Evolutionary conservation across 1,140 invertebrate genomes (phyloP), one percentile per base, ranked within the genome.

Genomic region (Drosophila tropicalis): DNA sequence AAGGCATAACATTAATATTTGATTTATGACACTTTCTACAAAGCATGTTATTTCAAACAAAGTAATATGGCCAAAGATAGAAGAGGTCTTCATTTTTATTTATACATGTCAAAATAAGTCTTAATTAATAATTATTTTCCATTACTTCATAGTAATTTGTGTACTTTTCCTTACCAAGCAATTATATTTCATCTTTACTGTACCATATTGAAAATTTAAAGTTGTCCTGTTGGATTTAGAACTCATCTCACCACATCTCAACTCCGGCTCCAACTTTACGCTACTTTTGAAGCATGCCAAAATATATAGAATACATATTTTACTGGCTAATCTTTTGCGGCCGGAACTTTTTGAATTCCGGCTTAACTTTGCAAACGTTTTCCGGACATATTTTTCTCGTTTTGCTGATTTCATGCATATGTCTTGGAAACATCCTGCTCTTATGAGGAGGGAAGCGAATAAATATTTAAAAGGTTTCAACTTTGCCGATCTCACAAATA

Each of bases 311-410:
- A 76, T 76, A 82, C 9, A 74, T 77, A 77, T 89, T 87, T 89
- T 77, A 67, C 72, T 57, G 70, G 73, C 76, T 87, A 89, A 87
- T 87, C 83, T 87, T 71, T 80, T 79, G 76, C 69, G 69, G 66
- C 83, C 74, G 82, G 79, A 83, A 70, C 69, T 55, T 70, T 44
- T 22, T 5, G 44, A 70, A 65, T 87, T 87, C 83, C 83, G 84
- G 84, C 76, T 79, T 76, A 86, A 72, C 57, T 83, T 87, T 70
- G 79, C 76, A 69, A 76, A 78, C 72, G 78, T 82, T 89, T 83
- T 83, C 84, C 83, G 74, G 68, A 1, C 44, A 17, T 22, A 22
- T 51, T 51, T 51, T 10, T 5, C 17, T 9, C n/a, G 3, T 22
- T 51, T 51, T 51, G 5, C 66, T 39, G 32, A 67, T 60, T 32